These are phyloP conservation scores for Halocynthia roretzi DNA, from an alignment of 23 tunicate species.

Conservation along the genomic window DNA sequence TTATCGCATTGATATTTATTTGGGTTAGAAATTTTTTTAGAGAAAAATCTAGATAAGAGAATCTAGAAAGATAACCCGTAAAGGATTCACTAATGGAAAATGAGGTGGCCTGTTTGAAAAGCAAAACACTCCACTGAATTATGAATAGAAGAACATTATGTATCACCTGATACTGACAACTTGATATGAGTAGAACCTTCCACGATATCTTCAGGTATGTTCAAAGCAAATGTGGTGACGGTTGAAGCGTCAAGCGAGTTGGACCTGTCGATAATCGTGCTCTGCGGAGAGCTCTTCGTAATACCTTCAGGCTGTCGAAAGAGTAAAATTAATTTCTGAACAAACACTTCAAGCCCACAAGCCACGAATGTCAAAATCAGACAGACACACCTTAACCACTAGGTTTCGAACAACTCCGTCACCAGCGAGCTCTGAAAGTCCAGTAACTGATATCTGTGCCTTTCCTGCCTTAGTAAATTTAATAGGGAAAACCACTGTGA, in stretches of 20 bases:
- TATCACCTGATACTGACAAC: conserved; percentile 57
- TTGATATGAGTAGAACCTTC: conserved; percentile 55
- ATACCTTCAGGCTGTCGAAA: conserved; percentile 75
- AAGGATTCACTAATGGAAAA: too few species aligned
- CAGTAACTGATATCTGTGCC: conserved; percentile 61
- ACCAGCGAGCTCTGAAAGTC: conserved; percentile 53
- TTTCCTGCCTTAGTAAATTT: conserved; percentile 55
- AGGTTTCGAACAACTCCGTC: conserved; percentile 66
- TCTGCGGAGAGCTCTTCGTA: conserved; percentile 31
- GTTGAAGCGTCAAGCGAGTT: background rate
- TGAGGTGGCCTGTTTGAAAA: too few species aligned
- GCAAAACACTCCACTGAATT: too few species aligned
- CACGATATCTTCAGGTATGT: conserved; percentile 38
- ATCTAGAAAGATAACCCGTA: too few species aligned
- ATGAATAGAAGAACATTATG: too few species aligned
- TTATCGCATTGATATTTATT: too few species aligned
- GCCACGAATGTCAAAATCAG: background rate
- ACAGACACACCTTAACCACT: conserved; percentile 37
- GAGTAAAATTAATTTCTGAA: background rate
- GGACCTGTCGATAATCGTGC: conserved; percentile 35
- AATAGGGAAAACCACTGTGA: conserved; percentile 58
- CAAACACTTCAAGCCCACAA: background rate
- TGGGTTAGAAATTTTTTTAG: too few species aligned
- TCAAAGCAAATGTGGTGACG: conserved; percentile 12
- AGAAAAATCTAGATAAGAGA: too few species aligned